Base-by-base conservation (phyloP, 2,888 invertebrate species). In the Morpho achilles region DNA sequence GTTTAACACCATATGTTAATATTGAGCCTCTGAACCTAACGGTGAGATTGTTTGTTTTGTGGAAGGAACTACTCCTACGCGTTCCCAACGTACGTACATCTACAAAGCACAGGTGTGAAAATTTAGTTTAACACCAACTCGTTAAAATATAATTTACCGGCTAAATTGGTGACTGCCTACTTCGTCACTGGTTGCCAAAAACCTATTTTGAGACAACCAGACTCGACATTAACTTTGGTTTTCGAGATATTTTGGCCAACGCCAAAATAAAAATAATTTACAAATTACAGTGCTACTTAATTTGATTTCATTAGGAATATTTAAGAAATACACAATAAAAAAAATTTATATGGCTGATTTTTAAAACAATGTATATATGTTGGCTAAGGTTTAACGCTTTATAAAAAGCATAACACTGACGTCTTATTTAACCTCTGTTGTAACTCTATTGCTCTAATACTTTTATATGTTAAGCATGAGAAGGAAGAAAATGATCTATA, bases 71-170 rank as follows among this genome's bases (percentile, higher is more conserved):
- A 44, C 53, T 43, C 63, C 58, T 49, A 63, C 58, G 50, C 53
- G 41, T 7, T 7, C 48, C 53, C 44, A 23, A 32, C 8, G 47
- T 54, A 43, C 51, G 16, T 50, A 23, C 54, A 47, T 67, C 62
- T 63, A 59, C 62, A 66, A 61, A 63, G 60, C 63, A 63, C 62
- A 68, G 67, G 69, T 70, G 72, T 67, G 59, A 70, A 72, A 73
- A 65, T 73, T 74, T 69, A 66, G 62, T 67, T 70, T 73, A 67
- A 67, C 72, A 71, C 67, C 63, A 68, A 69, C 67, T 65, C 67
- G 69, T 67, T 69, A 70, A 70, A 66, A 68, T 63, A 50, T 69
- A 67, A 67, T 67, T 69, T 64, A 49, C 61, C 61, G 52, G 63
- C 66, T 63, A 64, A 64, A 68, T 68, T 50, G 58, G 60, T 65